Evolutionary conservation across 2,113 vertebrate genomes (phyloP).

Genomic region (Syngnathus scovelli): DNA sequence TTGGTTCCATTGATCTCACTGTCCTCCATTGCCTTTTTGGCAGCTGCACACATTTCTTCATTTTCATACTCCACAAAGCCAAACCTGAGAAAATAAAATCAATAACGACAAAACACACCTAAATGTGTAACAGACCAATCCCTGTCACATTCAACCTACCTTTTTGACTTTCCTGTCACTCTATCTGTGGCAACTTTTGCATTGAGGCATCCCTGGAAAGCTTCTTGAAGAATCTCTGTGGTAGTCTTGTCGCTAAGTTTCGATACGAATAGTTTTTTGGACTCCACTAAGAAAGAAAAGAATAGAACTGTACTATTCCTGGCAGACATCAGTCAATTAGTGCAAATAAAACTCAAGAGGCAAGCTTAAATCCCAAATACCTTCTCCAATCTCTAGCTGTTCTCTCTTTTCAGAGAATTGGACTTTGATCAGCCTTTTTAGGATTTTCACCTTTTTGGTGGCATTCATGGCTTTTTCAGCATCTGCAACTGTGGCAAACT

Average conservation of each 20-base stretch:
- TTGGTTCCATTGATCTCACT: conserved; percentile 86
- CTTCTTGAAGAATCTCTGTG: conserved; percentile 78
- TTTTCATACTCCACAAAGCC: conserved; percentile 89
- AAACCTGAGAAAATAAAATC: conserved; percentile 67
- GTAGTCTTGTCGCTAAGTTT: conserved; percentile 85
- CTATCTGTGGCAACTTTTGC: conserved; percentile 79
- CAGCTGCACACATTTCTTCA: conserved; percentile 82
- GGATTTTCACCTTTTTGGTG: conserved; percentile 73
- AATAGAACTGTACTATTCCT: not conserved
- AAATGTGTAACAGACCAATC: not conserved
- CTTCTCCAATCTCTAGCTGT: conserved; percentile 17
- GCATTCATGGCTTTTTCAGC: conserved; percentile 80
- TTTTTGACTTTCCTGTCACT: conserved; percentile 81
- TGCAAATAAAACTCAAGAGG: not conserved
- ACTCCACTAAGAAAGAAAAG: conserved; percentile 59
- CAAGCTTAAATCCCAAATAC: conserved; percentile 8
- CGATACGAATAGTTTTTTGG: conserved; percentile 82
- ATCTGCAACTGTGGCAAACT: conserved; percentile 76
- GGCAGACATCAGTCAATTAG: not conserved
- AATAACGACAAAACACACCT: not conserved
- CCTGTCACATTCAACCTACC: conserved; percentile 57
- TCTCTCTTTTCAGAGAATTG: conserved; percentile 61
- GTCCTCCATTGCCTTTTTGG: conserved; percentile 85
- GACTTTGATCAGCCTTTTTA: conserved; percentile 73
- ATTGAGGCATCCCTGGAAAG: conserved; percentile 80